Conservation (phyloP, 2,888 invertebrate species). For the Drosophila subsilvestris region DNA sequence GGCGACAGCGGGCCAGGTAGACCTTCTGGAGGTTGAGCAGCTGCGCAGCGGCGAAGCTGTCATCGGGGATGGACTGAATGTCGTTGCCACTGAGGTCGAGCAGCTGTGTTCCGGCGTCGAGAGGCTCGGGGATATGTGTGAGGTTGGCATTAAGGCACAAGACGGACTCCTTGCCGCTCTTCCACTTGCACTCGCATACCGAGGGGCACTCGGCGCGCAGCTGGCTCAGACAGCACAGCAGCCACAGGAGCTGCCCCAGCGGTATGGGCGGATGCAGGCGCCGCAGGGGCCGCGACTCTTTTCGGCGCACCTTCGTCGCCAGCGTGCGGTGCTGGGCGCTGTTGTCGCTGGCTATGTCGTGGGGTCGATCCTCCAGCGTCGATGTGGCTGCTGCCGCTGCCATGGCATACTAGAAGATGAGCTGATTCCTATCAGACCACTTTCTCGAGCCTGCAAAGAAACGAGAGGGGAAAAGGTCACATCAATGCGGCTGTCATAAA, state of each 20-base stretch:
- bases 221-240: conserved; percentile 78
- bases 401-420: conserved; percentile 69
- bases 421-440: conserved; percentile 17
- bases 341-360: conserved; percentile 69
- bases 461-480: neutral
- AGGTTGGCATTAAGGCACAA: conserved; percentile 91
- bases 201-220: conserved; percentile 88
- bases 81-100: conserved; percentile 91
- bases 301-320: conserved; percentile 79
- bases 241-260: conserved; percentile 73
- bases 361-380: conserved; percentile 52
- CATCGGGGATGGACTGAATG: conserved; percentile 87
- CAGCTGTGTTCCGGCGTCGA: conserved; percentile 91
- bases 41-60: conserved; percentile 90
- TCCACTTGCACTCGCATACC: conserved; percentile 95
- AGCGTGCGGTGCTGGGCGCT: conserved; percentile 76
- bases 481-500: conserved; percentile 82
- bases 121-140: conserved; percentile 89
- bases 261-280: conserved; percentile 75
- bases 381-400: conserved; percentile 58
- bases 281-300: conserved; percentile 59
- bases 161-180: conserved; percentile 93
- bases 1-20: conserved; percentile 89
- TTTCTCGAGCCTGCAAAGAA: conserved; percentile 35
- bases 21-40: conserved; percentile 92